Evolutionary conservation across 2,888 invertebrate genomes (phyloP).

Genomic region (Melitaea athalia): DNA sequence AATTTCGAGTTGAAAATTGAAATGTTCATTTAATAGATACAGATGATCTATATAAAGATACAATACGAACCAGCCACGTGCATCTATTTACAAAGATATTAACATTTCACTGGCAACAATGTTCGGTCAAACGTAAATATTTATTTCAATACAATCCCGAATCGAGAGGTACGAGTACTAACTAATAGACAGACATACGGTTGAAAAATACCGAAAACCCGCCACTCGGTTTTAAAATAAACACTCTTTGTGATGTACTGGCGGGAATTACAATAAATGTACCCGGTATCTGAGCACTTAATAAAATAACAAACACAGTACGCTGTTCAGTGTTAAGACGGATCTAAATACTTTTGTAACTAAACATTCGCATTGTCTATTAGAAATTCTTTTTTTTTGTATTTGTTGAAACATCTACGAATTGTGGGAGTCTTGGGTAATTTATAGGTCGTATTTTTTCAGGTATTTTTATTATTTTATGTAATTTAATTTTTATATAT

Average conservation of each 20-base stretch:
- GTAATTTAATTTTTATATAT: too few relatives aligned
- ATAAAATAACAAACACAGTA: conserved; percentile 74
- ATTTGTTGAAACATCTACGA: conserved; percentile 7
- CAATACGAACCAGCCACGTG: conserved; percentile 54
- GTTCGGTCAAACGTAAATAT: conserved; percentile 69
- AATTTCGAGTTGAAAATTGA: neutral
- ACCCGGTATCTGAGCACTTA: conserved; percentile 63
- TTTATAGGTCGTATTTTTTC: too few relatives aligned
- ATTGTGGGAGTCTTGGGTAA: neutral
- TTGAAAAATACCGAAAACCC: conserved; percentile 35
- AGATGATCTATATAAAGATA: conserved; percentile 46
- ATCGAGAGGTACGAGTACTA: conserved; percentile 18
- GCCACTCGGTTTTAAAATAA: conserved; percentile 59
- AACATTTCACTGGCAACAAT: conserved; percentile 71
- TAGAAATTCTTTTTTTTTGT: conserved; percentile 45
- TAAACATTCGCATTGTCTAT: conserved; percentile 76
- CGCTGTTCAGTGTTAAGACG: conserved; percentile 64
- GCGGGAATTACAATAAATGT: conserved; percentile 73
- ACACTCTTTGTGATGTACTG: conserved; percentile 69
- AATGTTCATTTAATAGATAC: conserved; percentile 22
- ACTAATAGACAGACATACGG: conserved; percentile 9
- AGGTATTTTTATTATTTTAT: too few relatives aligned
- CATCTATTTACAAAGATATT: conserved; percentile 69
- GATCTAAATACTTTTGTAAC: conserved; percentile 69
- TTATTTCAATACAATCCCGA: conserved; percentile 64